Percentiles rank a stretch among this genome's conserved stretches.
These are phyloP conservation scores for Benthosema pterotum DNA, from an alignment of 2,797 vertebrate species.

Conservation along the genomic window DNA sequence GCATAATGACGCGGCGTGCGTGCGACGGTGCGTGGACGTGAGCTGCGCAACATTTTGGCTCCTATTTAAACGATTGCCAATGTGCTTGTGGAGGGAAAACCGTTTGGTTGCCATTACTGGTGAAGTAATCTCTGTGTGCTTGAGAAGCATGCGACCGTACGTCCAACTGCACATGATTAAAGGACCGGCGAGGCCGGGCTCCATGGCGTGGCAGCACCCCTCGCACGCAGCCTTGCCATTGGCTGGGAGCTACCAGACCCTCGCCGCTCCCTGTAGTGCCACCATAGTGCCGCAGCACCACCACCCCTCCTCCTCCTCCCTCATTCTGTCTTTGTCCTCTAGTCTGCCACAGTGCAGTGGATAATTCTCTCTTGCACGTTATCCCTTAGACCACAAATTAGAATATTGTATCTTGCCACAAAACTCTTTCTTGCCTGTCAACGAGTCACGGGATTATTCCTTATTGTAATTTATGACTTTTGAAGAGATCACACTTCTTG, in stretches of 20 bases:
- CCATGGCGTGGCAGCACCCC: constrained; percentile 53
- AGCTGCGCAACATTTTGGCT: constrained; percentile 47
- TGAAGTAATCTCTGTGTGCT: constrained; percentile 78
- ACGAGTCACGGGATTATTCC: too few relatives aligned
- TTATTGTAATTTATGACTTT: too few relatives aligned
- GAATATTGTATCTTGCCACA: too few relatives aligned
- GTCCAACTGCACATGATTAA: constrained; percentile 80
- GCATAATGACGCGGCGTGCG: too few relatives aligned
- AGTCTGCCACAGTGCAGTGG: constrained; percentile 3
- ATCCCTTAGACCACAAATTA: not conserved
- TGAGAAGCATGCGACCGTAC: constrained; percentile 70
- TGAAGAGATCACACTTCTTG: too few relatives aligned
- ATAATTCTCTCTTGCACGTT: too few relatives aligned
- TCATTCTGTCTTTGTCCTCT: not conserved
- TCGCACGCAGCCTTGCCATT: constrained; percentile 62
- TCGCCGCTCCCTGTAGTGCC: constrained; percentile 47
- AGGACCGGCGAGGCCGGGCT: constrained; percentile 60
- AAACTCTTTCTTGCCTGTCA: too few relatives aligned
- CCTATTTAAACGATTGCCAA: constrained; percentile 59
- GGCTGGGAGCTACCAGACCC: constrained; percentile 63
- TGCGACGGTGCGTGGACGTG: constrained; percentile 24
- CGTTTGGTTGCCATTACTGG: constrained; percentile 81
- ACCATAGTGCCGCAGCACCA: constrained; percentile 41
- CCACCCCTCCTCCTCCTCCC: constrained; percentile 15
- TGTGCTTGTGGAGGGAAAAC: constrained; percentile 47